A percentile compares a stretch with the other conserved stretches of the same genome.
Evolutionary conservation across 2,797 vertebrate species (phyloP).

Genomic region (Melanotaenia parkinsoni): DNA sequence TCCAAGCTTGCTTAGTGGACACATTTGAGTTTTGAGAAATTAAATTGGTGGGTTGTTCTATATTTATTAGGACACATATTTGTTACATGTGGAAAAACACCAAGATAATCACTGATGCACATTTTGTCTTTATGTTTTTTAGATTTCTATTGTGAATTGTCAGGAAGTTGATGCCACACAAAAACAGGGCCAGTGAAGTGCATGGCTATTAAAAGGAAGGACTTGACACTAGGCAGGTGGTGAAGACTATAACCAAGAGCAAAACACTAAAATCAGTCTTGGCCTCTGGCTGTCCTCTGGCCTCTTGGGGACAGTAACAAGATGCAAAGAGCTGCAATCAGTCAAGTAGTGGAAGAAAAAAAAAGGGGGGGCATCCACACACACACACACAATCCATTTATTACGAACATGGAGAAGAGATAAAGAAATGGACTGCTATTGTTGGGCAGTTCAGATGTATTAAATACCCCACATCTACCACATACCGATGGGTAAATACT

Average conservation of each 20-base stretch:
- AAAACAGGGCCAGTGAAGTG: background rate
- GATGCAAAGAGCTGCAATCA: conserved; percentile 8
- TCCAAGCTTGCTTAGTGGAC: too few relatives aligned
- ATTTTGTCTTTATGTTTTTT: too few relatives aligned
- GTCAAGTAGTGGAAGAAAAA: background rate
- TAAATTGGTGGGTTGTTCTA: too few relatives aligned
- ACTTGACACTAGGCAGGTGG: conserved; percentile 14
- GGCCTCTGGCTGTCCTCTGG: conserved; percentile 37
- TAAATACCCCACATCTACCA: background rate
- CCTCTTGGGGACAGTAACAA: conserved; percentile 14
- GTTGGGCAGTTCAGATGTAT: background rate
- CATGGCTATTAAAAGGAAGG: conserved; percentile 3
- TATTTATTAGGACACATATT: too few relatives aligned
- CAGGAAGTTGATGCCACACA: background rate
- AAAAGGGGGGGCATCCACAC: too few relatives aligned
- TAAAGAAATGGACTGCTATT: too few relatives aligned
- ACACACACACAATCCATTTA: too few relatives aligned
- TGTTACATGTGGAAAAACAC: too few relatives aligned
- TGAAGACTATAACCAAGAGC: conserved; percentile 18
- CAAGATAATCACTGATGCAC: too few relatives aligned
- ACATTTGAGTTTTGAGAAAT: too few relatives aligned
- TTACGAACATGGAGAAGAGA: too few relatives aligned
- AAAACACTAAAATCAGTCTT: conserved; percentile 13
- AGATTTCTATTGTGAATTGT: background rate
- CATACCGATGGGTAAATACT: background rate